Conservation (phyloP, 2,113 vertebrate genomes). For the Eretmochelys imbricata region DNA sequence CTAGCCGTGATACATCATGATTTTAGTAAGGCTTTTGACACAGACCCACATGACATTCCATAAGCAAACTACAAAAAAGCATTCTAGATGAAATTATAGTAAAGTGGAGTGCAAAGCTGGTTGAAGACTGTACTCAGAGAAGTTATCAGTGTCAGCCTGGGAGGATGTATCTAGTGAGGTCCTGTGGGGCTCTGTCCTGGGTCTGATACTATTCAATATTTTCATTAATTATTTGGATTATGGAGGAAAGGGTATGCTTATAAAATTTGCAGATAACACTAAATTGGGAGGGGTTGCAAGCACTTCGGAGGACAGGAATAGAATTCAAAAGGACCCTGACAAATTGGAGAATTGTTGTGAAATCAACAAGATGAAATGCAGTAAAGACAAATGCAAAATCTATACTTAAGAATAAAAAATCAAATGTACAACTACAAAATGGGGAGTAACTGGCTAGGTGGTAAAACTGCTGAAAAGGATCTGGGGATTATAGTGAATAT, state of each 20-base stretch:
- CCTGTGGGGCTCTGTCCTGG: too few relatives aligned
- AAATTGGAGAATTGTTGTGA: background rate
- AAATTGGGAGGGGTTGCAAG: background rate
- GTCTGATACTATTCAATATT: background rate
- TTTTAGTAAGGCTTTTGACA: too few relatives aligned
- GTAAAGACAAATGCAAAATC: background rate
- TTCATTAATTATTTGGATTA: background rate
- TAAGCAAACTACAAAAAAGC: too few relatives aligned
- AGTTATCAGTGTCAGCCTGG: too few relatives aligned
- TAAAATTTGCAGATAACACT: too few relatives aligned
- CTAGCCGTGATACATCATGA: too few relatives aligned
- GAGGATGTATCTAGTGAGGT: too few relatives aligned
- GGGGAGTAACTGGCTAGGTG: background rate
- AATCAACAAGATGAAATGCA: background rate
- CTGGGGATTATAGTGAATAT: background rate
- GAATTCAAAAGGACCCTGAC: background rate
- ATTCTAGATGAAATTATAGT: too few relatives aligned
- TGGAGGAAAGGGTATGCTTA: too few relatives aligned
- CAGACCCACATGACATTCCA: too few relatives aligned
- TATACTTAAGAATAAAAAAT: background rate
- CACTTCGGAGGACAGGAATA: background rate
- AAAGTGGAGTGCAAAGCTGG: too few relatives aligned
- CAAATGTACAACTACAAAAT: background rate
- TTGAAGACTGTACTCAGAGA: too few relatives aligned
- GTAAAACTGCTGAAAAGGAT: background rate